These are phyloP conservation scores for Pyrgus malvae DNA, from an alignment of 2,888 invertebrate genomes.

Conservation along the genomic window DNA sequence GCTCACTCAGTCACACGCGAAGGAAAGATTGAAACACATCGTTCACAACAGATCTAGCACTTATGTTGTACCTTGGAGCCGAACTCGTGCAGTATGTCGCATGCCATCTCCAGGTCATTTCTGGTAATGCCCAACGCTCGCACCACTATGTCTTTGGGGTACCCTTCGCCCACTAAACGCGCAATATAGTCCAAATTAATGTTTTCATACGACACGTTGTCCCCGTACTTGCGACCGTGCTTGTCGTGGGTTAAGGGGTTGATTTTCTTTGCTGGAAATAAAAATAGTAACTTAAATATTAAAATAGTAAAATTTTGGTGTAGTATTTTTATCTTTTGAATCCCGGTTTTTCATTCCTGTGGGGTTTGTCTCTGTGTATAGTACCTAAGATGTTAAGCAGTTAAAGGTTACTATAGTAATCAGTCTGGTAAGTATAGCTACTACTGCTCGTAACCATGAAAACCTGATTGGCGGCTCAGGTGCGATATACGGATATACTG, in stretches of 20 bases:
- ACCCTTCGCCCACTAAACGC: slow-evolving; percentile 93
- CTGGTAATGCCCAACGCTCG: slow-evolving; percentile 95
- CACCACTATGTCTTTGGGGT: slow-evolving; percentile 94
- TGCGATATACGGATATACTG: too few relatives aligned
- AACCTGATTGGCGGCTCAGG: too few relatives aligned
- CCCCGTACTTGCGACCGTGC: slow-evolving; percentile 71
- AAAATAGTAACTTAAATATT: too few relatives aligned
- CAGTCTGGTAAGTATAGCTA: too few relatives aligned
- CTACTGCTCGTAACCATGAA: too few relatives aligned
- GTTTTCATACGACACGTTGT: slow-evolving; percentile 90
- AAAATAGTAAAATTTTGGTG: too few relatives aligned
- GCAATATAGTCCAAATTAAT: slow-evolving; percentile 95
- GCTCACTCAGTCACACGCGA: background rate
- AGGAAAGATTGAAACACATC: background rate
- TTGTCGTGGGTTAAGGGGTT: slow-evolving; percentile 77
- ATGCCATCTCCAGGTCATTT: slow-evolving; percentile 97
- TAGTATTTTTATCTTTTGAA: too few relatives aligned
- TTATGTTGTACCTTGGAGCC: slow-evolving; percentile 80
- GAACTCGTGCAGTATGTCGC: slow-evolving; percentile 96
- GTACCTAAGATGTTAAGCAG: too few relatives aligned
- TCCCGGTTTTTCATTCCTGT: too few relatives aligned
- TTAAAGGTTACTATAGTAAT: too few relatives aligned
- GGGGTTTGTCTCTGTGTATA: too few relatives aligned
- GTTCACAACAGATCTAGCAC: slow-evolving; percentile 46
- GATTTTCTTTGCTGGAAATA: slow-evolving; percentile 68